Evolutionary conservation across 2,113 vertebrate species (phyloP), one percentile per base, ranked within the genome.

Genomic region (Castor canadensis): DNA sequence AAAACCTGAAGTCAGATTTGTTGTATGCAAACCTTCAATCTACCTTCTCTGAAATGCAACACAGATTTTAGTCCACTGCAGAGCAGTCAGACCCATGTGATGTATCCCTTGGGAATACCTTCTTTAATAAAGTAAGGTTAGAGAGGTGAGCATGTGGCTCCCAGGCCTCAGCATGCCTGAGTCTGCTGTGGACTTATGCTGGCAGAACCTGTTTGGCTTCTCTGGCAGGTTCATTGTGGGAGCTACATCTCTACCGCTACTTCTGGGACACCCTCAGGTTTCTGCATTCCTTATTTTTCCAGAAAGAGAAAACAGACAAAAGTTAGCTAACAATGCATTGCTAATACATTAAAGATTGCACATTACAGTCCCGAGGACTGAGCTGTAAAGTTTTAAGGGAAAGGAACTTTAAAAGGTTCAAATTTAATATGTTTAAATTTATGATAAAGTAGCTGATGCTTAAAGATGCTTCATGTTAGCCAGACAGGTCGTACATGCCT

Each of bases 51-150:
- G 10, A 75, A 13, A 32, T 22, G 62, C 38, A 40, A 64, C 52
- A 45, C 15, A 1, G 35, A 66, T 19, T 67, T 85, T 11, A 45
- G 35, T 79, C 35, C 43, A 32, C 24, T 47, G 43, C 40, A 52
- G 32, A 40, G 15, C 0, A 45, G 49, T 20, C 35, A 77, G 58
- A 49, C 43, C 67, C 43, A 9, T 58, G 3, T 10, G 69, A 64
- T 89, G 45, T 54, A 69, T 24, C 45, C 30, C 11, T 5, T 84
- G 80, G 72, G 56, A 45, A 32, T 47, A 30, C 49, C 30, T 87
- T 66, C 76, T 89, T 88, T 95, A 86, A 92, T 87, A 84, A 93
- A 72, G 35, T 19, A 66, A 67, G 87, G 92, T 66, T 54, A 73
- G 38, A 85, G 71, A 75, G 58, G n/a, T 32, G 45, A 0, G 4